These are phyloP conservation scores for Aquatica leii DNA, from an alignment of 2,888 invertebrate species.

Conservation along the genomic window DNA sequence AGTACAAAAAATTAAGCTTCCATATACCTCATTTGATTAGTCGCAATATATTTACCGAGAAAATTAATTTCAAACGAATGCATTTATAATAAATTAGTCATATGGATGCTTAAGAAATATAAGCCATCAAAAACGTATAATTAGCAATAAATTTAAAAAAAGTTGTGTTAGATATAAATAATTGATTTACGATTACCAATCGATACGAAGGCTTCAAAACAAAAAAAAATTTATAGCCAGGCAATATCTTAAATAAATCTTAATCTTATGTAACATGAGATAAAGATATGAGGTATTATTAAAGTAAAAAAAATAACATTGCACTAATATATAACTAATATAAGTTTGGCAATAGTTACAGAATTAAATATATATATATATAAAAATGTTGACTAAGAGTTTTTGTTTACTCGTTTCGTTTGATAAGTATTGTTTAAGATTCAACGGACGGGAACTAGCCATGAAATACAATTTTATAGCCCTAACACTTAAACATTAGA, in stretches of 20 bases:
- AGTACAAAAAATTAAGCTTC: slow-evolving; percentile 31
- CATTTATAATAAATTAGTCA: background rate
- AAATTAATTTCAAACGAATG: background rate
- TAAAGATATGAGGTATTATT: slow-evolving; percentile 56
- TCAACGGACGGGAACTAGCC: slow-evolving; percentile 37
- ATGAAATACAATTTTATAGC: slow-evolving; percentile 36
- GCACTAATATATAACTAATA: slow-evolving; percentile 51
- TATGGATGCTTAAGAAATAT: background rate
- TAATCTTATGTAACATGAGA: slow-evolving; percentile 39
- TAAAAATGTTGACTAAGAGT: slow-evolving; percentile 38
- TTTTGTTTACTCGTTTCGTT: slow-evolving; percentile 26
- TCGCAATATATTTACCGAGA: too few relatives aligned
- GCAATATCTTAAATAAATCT: slow-evolving; percentile 29
- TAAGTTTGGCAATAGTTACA: slow-evolving; percentile 57
- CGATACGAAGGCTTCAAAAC: slow-evolving; percentile 28
- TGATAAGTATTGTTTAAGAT: slow-evolving; percentile 33
- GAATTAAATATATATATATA: slow-evolving; percentile 35
- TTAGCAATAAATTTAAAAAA: too few relatives aligned
- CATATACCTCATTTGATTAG: slow-evolving; percentile 7
- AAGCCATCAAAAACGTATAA: too few relatives aligned
- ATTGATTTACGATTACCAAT: slow-evolving; percentile 21
- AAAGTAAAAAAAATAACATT: slow-evolving; percentile 54
- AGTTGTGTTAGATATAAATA: slow-evolving; percentile 24
- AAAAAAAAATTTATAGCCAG: slow-evolving; percentile 28
- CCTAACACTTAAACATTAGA: slow-evolving; percentile 31